Evolutionary conservation across 2,113 vertebrate species (phyloP).

Genomic region (Cyanoramphus novaezelandiae): DNA sequence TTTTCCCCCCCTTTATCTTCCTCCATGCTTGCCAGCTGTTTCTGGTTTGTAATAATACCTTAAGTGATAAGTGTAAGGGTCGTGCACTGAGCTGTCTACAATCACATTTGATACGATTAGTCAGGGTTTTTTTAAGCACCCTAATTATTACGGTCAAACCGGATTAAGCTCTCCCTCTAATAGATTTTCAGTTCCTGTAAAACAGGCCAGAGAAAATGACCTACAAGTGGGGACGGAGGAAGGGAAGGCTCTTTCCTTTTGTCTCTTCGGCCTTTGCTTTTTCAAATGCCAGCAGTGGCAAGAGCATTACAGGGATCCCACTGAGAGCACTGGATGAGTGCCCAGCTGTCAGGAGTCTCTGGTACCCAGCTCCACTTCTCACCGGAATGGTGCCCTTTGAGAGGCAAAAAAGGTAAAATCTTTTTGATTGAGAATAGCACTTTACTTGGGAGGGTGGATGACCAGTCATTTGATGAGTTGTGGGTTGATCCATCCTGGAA

Average conservation of each 20-base stretch:
- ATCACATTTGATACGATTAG: constrained; percentile 61
- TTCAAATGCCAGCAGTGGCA: background rate
- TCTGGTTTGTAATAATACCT: constrained; percentile 34
- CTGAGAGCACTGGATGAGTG: background rate
- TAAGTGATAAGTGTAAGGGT: constrained; percentile 52
- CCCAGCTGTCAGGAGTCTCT: background rate
- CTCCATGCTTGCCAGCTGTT: constrained; percentile 23
- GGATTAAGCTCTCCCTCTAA: constrained; percentile 63
- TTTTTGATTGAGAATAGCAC: background rate
- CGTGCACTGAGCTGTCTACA: constrained; percentile 46
- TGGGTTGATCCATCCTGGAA: background rate
- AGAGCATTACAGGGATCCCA: background rate
- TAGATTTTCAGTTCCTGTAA: constrained; percentile 65
- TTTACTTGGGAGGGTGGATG: background rate
- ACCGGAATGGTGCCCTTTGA: background rate
- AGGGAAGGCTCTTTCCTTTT: background rate
- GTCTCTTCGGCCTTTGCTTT: background rate
- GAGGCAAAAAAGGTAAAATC: background rate
- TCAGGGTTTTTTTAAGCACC: constrained; percentile 48
- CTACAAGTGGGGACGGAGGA: background rate
- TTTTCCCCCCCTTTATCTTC: background rate
- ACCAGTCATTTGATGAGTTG: background rate
- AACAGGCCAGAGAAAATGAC: constrained; percentile 50
- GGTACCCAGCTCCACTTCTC: background rate
- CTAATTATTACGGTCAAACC: constrained; percentile 66